phyloP scores from a whole-genome alignment of 2,888 invertebrate species.

The Rhingia campestris region DNA sequence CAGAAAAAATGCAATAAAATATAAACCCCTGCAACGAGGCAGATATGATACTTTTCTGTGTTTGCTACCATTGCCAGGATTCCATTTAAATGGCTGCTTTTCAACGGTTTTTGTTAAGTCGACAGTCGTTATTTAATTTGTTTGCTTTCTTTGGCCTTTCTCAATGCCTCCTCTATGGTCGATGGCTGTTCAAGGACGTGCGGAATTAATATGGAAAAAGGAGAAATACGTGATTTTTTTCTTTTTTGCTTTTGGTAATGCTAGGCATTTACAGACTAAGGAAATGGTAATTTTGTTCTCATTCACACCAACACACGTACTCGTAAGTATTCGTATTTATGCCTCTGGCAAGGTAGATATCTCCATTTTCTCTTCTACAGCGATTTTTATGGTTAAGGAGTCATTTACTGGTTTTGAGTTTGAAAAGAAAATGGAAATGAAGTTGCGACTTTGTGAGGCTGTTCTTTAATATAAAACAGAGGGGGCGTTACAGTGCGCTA shows the following conservation, averaged over 20 bases:
- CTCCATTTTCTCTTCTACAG: constrained; percentile 26
- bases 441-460: neutral
- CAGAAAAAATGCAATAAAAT: constrained; percentile 10
- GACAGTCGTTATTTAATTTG: constrained; percentile 8
- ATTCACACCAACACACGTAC: constrained; percentile 7
- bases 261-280: constrained; percentile 25
- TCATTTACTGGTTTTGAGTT: constrained; percentile 47
- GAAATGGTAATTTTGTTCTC: constrained; percentile 37
- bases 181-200: constrained; percentile 31
- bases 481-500: constrained; percentile 27
- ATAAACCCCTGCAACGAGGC: neutral
- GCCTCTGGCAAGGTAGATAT: neutral
- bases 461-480: constrained; percentile 12
- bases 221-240: constrained; percentile 26
- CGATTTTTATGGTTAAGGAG: constrained; percentile 53
- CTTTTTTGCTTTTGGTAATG: neutral
- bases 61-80: neutral
- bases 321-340: neutral
- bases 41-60: constrained; percentile 8
- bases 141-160: neutral
- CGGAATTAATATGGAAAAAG: constrained; percentile 15
- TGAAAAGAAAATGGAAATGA: neutral
- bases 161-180: neutral
- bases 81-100: constrained; percentile 17
- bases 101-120: constrained; percentile 13